phyloP scores from a whole-genome alignment of 1,140 invertebrate genomes.

The Drosophila arizonae region DNA sequence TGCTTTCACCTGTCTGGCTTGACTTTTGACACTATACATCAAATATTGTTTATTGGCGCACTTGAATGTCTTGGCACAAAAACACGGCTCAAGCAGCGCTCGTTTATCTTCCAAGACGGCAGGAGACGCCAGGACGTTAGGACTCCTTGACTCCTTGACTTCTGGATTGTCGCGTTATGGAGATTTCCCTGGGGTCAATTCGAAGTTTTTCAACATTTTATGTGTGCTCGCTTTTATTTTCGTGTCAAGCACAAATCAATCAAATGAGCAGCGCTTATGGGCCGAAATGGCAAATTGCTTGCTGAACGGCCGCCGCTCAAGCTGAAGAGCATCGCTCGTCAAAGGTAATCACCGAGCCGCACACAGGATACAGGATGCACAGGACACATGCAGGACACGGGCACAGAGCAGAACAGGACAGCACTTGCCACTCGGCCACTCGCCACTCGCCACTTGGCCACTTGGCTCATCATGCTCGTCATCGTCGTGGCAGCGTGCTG shows the following conservation, averaged over 20 bases:
- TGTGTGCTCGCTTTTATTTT: background rate
- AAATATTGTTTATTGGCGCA: conserved; percentile 49
- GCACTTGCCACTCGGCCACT: conserved; percentile 56
- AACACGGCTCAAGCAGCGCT: background rate
- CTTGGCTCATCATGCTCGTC: conserved; percentile 71
- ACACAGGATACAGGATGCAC: conserved; percentile 19
- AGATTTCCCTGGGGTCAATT: conserved; percentile 39
- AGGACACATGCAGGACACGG: too few relatives aligned
- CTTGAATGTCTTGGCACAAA: conserved; percentile 26
- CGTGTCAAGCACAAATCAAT: conserved; percentile 66
- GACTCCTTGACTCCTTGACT: too few relatives aligned
- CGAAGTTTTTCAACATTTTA: background rate
- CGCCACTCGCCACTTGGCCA: conserved; percentile 48
- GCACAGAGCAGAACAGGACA: background rate
- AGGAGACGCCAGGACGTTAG: too few relatives aligned
- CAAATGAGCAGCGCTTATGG: conserved; percentile 70
- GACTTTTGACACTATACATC: conserved; percentile 19
- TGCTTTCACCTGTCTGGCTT: background rate
- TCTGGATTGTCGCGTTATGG: background rate
- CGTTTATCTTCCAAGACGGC: conserved; percentile 26
- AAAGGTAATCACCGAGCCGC: conserved; percentile 36
- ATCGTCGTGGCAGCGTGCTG: conserved; percentile 31
- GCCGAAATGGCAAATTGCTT: conserved; percentile 73
- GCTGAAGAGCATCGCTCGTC: background rate
- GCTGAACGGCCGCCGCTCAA: conserved; percentile 37